Percentiles rank a stretch among this genome's conserved stretches.
Conservation (phyloP, 2,113 vertebrate genomes). For the Phaethon lepturus region DNA sequence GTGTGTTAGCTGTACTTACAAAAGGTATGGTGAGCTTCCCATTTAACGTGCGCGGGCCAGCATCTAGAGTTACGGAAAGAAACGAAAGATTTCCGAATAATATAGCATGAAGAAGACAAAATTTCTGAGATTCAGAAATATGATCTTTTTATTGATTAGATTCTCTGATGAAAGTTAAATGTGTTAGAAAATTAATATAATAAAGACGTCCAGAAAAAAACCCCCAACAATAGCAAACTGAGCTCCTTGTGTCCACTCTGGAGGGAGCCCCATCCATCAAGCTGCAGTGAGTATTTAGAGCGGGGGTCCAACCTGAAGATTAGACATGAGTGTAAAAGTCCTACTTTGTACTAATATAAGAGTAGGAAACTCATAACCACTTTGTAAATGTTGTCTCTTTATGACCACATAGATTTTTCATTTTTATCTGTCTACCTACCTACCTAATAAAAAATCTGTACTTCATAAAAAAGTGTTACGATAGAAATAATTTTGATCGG, state of each 20-base stretch:
- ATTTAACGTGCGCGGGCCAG: neutral
- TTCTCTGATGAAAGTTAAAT: neutral
- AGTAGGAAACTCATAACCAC: neutral
- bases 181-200: neutral
- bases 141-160: neutral
- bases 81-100: neutral
- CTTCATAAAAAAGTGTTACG: neutral
- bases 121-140: neutral
- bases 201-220: neutral
- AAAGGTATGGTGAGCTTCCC: neutral
- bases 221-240: neutral
- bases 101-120: neutral
- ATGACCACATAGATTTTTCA: neutral
- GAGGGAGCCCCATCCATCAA: neutral
- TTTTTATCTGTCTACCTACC: neutral
- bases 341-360: neutral
- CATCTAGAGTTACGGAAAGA: neutral
- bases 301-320: neutral
- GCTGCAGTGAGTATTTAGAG: neutral
- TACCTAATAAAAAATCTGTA: neutral
- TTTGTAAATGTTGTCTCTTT: neutral
- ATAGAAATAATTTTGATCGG: neutral
- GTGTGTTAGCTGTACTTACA: neutral
- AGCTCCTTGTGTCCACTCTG: neutral
- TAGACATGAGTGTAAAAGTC: neutral